These are phyloP conservation scores for Pseudorectes ferrugineus DNA, from an alignment of 2,113 vertebrate genomes.

Conservation along the genomic window DNA sequence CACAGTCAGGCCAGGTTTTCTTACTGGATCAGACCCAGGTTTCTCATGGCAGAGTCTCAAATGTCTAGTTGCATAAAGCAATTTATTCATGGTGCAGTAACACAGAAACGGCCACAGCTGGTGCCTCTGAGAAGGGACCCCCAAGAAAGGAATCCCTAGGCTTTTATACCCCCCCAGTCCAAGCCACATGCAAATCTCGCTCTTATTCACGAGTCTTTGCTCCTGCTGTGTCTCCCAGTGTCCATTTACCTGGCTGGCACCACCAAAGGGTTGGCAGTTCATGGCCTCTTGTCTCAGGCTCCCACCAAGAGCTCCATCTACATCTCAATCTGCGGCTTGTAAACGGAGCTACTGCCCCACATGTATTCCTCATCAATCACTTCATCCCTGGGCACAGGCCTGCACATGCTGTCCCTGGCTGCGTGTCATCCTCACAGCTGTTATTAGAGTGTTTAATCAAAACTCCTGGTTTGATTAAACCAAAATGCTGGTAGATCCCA, in stretches of 20 bases:
- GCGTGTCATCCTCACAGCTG: accelerated
- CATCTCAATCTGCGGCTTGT: not conserved
- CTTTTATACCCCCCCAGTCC: not conserved
- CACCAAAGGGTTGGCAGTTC: not conserved
- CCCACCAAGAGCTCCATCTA: accelerated
- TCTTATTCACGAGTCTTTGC: not conserved
- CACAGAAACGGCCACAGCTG: not conserved
- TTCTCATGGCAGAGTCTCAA: not conserved
- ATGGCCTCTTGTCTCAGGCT: not conserved
- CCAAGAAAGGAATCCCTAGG: not conserved
- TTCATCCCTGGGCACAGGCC: not conserved
- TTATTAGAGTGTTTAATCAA: not conserved
- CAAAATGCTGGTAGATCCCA: not conserved
- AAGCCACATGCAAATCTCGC: not conserved
- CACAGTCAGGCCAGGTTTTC: not conserved
- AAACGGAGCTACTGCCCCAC: not conserved
- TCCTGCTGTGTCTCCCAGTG: not conserved
- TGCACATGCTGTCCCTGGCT: not conserved
- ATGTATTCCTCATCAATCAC: not conserved
- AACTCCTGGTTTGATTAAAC: not conserved
- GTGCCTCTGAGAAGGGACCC: not conserved
- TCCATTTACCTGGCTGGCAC: not conserved
- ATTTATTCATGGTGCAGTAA: not conserved
- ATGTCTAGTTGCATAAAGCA: not conserved
- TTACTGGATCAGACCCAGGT: no score